These are phyloP conservation scores for Helostoma temminkii DNA, from an alignment of 2,797 vertebrate species.

Conservation along the genomic window DNA sequence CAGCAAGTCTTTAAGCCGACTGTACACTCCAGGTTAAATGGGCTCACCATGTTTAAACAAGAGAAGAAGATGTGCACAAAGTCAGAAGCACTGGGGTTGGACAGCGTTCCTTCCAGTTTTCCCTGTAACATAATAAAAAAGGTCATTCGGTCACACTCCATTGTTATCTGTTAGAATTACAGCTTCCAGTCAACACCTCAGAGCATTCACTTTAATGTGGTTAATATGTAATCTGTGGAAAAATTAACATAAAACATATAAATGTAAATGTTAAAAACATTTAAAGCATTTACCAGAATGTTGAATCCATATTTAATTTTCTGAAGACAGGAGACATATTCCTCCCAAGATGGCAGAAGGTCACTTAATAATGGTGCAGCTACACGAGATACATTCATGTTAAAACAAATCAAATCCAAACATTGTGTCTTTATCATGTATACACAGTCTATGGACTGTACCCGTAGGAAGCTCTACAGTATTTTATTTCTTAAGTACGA, in stretches of 20 bases:
- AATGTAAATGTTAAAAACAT: too few relatives aligned
- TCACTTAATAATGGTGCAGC: constrained; percentile 15
- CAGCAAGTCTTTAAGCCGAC: not conserved
- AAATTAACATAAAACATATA: too few relatives aligned
- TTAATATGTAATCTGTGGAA: not conserved
- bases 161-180: not conserved
- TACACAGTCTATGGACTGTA: too few relatives aligned
- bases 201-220: fast-evolving
- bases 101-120: constrained; percentile 72
- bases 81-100: constrained; percentile 65
- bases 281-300: constrained; percentile 78
- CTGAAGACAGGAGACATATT: constrained; percentile 79
- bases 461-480: not conserved
- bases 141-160: not conserved
- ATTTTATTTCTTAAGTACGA: not conserved
- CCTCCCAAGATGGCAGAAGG: constrained; percentile 67
- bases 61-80: constrained; percentile 84
- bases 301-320: constrained; percentile 88
- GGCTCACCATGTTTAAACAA: constrained; percentile 78
- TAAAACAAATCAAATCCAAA: constrained; percentile 3
- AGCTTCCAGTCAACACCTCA: not conserved
- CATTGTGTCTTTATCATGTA: too few relatives aligned
- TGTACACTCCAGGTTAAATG: not conserved
- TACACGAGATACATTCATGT: constrained; percentile 8
- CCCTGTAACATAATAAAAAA: constrained; percentile 67